These are phyloP conservation scores for Molothrus aeneus DNA, from an alignment of 2,797 vertebrate genomes.

Conservation along the genomic window DNA sequence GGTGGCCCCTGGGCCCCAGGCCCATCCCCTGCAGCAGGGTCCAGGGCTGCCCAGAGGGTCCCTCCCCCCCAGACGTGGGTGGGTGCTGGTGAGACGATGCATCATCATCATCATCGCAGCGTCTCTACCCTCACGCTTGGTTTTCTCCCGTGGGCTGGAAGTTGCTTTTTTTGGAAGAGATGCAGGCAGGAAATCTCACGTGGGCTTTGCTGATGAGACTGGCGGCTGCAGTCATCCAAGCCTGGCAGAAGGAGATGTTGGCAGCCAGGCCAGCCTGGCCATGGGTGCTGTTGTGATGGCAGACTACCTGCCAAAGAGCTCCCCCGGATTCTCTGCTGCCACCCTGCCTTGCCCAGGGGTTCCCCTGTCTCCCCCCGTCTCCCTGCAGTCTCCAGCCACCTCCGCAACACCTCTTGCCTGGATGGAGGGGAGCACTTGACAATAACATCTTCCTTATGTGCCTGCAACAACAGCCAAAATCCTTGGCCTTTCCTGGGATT, in stretches of 20 bases:
- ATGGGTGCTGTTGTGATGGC: not conserved
- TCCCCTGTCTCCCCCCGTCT: rapidly evolving
- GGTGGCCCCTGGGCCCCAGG: rapidly evolving
- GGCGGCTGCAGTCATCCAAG: not conserved
- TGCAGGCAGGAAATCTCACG: constrained; percentile 1
- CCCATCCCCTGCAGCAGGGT: not conserved
- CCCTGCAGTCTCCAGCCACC: not conserved
- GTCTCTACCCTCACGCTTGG: not conserved
- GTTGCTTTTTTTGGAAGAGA: constrained; percentile 54
- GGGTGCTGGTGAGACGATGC: not conserved
- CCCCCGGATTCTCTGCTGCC: not conserved
- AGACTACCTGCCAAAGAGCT: not conserved
- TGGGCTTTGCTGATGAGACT: not conserved
- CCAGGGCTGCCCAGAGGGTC: not conserved
- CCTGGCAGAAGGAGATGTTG: not conserved
- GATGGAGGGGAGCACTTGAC: not conserved
- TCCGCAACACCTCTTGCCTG: rapidly evolving
- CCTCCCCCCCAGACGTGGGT: not conserved
- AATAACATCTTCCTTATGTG: constrained; percentile 11
- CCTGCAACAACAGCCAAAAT: not conserved
- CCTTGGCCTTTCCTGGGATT: not conserved
- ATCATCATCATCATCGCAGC: not conserved
- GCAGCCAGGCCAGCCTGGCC: not conserved
- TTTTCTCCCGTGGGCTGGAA: constrained; percentile 39
- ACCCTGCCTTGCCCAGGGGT: not conserved